These are phyloP conservation scores for Sebastes baramenuke DNA, from an alignment of 2,797 vertebrate species.

Conservation along the genomic window DNA sequence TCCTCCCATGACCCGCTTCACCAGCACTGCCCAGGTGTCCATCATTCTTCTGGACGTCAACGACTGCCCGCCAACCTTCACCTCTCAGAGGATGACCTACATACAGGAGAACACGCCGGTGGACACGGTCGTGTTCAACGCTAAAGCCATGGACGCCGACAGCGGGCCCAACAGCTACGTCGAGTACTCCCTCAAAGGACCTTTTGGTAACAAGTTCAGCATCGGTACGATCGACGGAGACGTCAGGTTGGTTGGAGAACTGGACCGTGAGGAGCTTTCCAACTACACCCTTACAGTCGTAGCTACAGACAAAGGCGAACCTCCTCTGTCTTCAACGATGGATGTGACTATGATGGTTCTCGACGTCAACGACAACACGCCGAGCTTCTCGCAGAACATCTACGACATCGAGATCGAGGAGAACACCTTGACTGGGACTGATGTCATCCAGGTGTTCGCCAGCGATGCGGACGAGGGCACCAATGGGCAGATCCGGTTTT, in stretches of 20 bases:
- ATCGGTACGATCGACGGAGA: slow-evolving; percentile 91
- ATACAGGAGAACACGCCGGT: slow-evolving; percentile 94
- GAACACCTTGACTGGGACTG: slow-evolving; percentile 89
- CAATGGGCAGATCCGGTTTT: slow-evolving; percentile 94
- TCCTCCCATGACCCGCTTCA: slow-evolving; percentile 83
- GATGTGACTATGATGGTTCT: slow-evolving; percentile 90
- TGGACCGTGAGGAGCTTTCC: slow-evolving; percentile 91
- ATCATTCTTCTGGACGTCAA: slow-evolving; percentile 96
- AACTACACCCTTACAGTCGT: slow-evolving; percentile 92
- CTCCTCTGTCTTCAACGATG: slow-evolving; percentile 87
- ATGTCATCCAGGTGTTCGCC: slow-evolving; percentile 90
- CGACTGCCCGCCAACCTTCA: slow-evolving; percentile 90
- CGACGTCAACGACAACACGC: slow-evolving; percentile 95
- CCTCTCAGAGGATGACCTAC: slow-evolving; percentile 90
- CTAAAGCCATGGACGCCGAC: slow-evolving; percentile 89
- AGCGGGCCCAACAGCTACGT: slow-evolving; percentile 99
- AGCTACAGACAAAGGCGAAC: slow-evolving; percentile 94
- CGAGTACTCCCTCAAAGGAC: slow-evolving; percentile 89
- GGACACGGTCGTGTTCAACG: slow-evolving; percentile 91
- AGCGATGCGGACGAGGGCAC: slow-evolving; percentile 91
- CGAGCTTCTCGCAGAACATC: slow-evolving; percentile 88
- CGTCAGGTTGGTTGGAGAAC: slow-evolving; percentile 88
- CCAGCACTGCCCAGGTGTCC: slow-evolving; percentile 93
- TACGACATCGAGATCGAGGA: slow-evolving; percentile 92
- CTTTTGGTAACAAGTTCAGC: slow-evolving; percentile 87